These are phyloP conservation scores for Thryonomys swinderianus DNA, from an alignment of 2,113 vertebrate species.

Conservation along the genomic window DNA sequence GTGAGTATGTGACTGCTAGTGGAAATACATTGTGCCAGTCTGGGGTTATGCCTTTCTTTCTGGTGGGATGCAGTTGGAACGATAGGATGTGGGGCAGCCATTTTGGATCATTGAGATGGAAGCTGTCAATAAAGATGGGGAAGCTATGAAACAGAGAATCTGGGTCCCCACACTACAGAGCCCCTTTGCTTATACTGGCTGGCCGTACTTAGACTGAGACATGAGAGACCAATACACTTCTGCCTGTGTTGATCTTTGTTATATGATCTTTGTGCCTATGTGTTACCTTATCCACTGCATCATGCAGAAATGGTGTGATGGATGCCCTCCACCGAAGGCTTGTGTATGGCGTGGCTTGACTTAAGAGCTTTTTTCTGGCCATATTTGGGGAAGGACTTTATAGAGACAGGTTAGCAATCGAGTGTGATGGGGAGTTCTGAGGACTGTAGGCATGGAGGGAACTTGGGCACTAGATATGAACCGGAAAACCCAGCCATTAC, in stretches of 20 bases:
- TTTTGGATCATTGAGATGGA: neutral
- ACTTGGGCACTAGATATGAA: neutral
- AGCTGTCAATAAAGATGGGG: neutral
- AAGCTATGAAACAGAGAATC: neutral
- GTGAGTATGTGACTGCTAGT: neutral
- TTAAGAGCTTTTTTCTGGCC: neutral
- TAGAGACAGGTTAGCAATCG: neutral
- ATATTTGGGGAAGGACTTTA: neutral
- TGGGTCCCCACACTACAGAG: neutral
- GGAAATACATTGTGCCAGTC: neutral
- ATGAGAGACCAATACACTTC: neutral
- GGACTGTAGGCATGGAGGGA: neutral
- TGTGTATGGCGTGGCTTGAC: neutral
- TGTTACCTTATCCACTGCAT: neutral
- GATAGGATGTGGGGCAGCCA: neutral
- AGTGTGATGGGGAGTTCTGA: neutral
- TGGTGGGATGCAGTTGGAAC: neutral
- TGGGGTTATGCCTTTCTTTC: neutral
- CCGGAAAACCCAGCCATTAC: neutral
- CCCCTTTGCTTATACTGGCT: neutral
- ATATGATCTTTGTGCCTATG: neutral
- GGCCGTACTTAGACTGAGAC: rapidly evolving
- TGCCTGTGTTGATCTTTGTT: neutral
- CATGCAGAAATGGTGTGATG: neutral
- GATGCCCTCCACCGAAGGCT: neutral